phyloP scores from a whole-genome alignment of 2,797 vertebrate species.

The Lithobates sylvaticus region DNA sequence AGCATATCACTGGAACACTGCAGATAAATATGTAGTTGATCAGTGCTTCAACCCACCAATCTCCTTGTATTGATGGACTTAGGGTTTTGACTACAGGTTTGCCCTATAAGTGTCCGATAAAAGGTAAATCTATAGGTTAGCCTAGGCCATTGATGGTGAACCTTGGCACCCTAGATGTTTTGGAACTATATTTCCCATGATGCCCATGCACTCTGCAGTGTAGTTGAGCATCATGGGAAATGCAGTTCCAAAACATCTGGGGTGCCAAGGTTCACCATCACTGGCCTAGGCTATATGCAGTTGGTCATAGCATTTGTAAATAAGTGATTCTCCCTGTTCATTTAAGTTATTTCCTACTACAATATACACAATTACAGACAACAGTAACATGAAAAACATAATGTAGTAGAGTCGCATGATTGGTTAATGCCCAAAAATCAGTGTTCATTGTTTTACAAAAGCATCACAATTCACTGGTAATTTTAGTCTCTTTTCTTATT shows the following conservation, averaged over 20 bases:
- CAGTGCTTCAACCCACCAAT: neutral
- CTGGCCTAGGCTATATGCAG: neutral
- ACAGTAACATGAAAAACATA: slow-evolving; percentile 59
- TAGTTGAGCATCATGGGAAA: too few relatives aligned
- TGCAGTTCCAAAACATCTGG: too few relatives aligned
- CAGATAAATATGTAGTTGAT: neutral
- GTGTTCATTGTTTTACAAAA: slow-evolving; percentile 73
- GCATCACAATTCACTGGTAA: slow-evolving; percentile 73
- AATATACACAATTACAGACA: slow-evolving; percentile 26
- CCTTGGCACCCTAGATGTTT: too few relatives aligned
- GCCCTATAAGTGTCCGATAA: neutral
- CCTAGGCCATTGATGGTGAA: neutral
- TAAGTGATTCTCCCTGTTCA: slow-evolving; percentile 9
- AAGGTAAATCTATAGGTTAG: neutral
- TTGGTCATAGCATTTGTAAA: too few relatives aligned
- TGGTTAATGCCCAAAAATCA: slow-evolving; percentile 79
- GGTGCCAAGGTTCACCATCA: too few relatives aligned
- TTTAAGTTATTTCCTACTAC: slow-evolving; percentile 24
- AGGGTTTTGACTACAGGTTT: neutral
- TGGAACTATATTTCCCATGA: too few relatives aligned
- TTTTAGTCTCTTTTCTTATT: slow-evolving; percentile 68
- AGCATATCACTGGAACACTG: neutral
- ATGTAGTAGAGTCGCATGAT: slow-evolving; percentile 69
- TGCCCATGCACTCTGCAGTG: too few relatives aligned
- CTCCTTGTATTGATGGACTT: neutral